A percentile compares a stretch with the other conserved stretches of the same genome.
phyloP scores from a whole-genome alignment of 2,113 vertebrate species.

The Perca schrenkii region DNA sequence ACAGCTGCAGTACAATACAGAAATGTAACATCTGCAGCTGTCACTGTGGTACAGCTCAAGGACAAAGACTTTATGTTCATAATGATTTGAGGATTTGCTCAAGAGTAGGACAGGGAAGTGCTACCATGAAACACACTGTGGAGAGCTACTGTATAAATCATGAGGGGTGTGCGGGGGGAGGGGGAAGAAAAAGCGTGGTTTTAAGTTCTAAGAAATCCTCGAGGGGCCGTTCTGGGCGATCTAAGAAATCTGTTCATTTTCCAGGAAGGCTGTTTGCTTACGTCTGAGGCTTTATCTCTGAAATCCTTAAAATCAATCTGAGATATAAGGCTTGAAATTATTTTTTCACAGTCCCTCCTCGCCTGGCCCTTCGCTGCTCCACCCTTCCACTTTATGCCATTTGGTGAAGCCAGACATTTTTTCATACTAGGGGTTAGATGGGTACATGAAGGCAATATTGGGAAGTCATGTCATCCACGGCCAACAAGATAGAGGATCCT shows the following conservation, averaged over 20 bases:
- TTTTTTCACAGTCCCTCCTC: conserved; percentile 36
- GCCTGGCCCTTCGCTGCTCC: not conserved
- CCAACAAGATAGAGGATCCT: not conserved
- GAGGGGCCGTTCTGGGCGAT: conserved; percentile 29
- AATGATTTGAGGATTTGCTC: conserved; percentile 23
- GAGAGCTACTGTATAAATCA: conserved; percentile 8
- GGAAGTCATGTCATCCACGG: not conserved
- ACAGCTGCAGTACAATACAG: conserved; percentile 42
- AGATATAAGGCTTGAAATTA: conserved; percentile 65
- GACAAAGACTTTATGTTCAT: conserved; percentile 42
- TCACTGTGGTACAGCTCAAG: not conserved
- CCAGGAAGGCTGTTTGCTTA: conserved; percentile 52
- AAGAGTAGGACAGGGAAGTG: not conserved
- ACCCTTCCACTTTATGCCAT: conserved; percentile 11
- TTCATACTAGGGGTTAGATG: conserved; percentile 4
- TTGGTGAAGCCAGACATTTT: conserved; percentile 37
- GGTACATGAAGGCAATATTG: conserved; percentile 3
- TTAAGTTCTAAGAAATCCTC: conserved; percentile 43
- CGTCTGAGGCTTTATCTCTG: conserved; percentile 54
- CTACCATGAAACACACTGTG: not conserved
- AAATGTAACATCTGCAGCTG: conserved; percentile 39
- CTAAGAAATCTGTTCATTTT: conserved; percentile 49
- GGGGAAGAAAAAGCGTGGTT: not conserved
- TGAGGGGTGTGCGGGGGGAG: not conserved
- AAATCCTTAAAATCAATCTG: conserved; percentile 66